Percentiles rank a stretch among this genome's conserved stretches.
Evolutionary conservation across 1,140 invertebrate species (phyloP).

Genomic region (Apis dorsata): DNA sequence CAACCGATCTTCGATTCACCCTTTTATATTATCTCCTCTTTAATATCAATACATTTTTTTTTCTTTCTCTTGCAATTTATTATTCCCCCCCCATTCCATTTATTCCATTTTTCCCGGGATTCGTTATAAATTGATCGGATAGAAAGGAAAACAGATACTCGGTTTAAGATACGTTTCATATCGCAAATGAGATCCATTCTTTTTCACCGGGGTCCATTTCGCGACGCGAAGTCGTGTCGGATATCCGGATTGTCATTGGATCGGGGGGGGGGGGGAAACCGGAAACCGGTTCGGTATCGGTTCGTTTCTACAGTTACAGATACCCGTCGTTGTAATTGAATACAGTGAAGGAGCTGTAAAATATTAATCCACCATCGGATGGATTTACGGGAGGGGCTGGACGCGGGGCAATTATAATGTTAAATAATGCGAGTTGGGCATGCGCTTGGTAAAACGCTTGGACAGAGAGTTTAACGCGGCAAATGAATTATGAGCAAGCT

Average conservation of each 20-base stretch:
- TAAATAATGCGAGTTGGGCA: conserved; percentile 9
- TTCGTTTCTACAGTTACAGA: background rate
- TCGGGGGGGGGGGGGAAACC: background rate
- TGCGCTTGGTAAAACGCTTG: background rate
- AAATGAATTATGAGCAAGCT: conserved; percentile 26
- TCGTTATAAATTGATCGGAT: background rate
- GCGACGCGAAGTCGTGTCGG: background rate
- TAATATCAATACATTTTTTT: too few species aligned
- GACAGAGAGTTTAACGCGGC: conserved; percentile 9
- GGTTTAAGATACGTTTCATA: background rate
- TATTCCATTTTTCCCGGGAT: too few species aligned
- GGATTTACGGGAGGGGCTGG: conserved; percentile 16
- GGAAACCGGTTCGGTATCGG: background rate
- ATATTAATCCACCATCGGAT: conserved; percentile 27
- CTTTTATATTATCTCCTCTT: too few species aligned
- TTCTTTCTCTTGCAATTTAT: too few species aligned
- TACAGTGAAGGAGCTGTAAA: conserved; percentile 21
- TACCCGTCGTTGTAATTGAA: conserved; percentile 13
- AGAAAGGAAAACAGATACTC: too few species aligned
- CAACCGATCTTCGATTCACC: too few species aligned
- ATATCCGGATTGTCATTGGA: background rate
- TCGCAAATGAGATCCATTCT: conserved; percentile 21
- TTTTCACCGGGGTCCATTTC: background rate
- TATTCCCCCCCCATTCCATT: too few species aligned
- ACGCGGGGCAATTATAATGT: conserved; percentile 24